Percentiles rank a stretch among this genome's conserved stretches.
Conservation (phyloP, 2,113 vertebrate species). For the Electrona antarctica region DNA sequence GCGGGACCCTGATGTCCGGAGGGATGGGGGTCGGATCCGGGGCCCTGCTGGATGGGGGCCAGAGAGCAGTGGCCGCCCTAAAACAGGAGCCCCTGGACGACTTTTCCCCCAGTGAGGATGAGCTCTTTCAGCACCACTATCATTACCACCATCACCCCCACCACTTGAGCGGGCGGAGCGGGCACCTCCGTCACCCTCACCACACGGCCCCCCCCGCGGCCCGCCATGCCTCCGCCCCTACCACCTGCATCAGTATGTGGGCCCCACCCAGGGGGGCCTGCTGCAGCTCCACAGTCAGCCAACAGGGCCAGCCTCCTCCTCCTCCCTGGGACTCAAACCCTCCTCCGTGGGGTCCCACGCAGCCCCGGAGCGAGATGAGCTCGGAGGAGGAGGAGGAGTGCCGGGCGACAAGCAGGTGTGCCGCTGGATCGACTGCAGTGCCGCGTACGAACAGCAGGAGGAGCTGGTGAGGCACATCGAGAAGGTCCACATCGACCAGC, state of each 20-base stretch:
- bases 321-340: slow-evolving; percentile 77
- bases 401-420: slow-evolving; percentile 86
- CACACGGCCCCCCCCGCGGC: slow-evolving; percentile 62
- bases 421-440: slow-evolving; percentile 98
- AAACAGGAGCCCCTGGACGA: slow-evolving; percentile 95
- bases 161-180: slow-evolving; percentile 60
- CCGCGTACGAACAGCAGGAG: slow-evolving; percentile 94
- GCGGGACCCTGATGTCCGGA: slow-evolving; percentile 65
- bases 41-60: slow-evolving; percentile 67
- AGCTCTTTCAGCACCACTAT: slow-evolving; percentile 86
- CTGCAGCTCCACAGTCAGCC: slow-evolving; percentile 77
- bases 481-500: slow-evolving; percentile 97
- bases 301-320: slow-evolving; percentile 57
- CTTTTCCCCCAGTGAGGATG: slow-evolving; percentile 84
- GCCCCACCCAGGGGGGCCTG: slow-evolving; percentile 72
- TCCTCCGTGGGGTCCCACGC: slow-evolving; percentile 61
- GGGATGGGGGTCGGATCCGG: slow-evolving; percentile 49
- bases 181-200: slow-evolving; percentile 77
- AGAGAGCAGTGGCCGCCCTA: slow-evolving; percentile 80
- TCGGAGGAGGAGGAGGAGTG: slow-evolving; percentile 38
- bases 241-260: slow-evolving; percentile 85
- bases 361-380: slow-evolving; percentile 72
- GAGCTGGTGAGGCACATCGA: slow-evolving; percentile 99
- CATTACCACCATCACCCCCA: slow-evolving; percentile 82
- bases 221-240: slow-evolving; percentile 91